Percentiles rank a stretch among this genome's conserved stretches.
Conservation (phyloP, 2,797 vertebrate genomes). For the Bothrops alternatus region DNA sequence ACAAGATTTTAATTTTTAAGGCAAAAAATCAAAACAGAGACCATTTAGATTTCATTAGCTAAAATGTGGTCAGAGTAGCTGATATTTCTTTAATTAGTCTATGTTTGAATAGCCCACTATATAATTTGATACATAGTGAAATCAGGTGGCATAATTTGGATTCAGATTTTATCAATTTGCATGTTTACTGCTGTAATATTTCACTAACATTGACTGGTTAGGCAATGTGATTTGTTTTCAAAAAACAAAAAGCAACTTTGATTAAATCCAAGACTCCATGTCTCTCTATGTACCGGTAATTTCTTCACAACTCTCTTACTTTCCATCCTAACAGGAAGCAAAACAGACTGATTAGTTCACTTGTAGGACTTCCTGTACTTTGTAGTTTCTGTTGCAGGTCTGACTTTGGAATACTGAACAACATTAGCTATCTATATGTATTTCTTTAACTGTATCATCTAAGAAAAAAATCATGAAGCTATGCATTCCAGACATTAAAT, state of each 20-base stretch:
- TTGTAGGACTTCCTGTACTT: not conserved
- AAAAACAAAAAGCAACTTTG: not conserved
- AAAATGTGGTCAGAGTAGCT: not conserved
- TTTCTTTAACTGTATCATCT: not conserved
- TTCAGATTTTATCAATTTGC: not conserved
- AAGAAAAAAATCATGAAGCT: not conserved
- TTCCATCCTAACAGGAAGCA: not conserved
- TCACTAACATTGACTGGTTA: not conserved
- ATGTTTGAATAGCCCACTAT: not conserved
- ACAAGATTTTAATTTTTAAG: not conserved
- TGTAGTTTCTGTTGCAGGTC: not conserved
- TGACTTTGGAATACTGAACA: not conserved
- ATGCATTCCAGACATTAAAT: not conserved
- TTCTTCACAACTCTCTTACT: not conserved
- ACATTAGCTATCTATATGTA: not conserved
- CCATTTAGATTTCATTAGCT: not conserved
- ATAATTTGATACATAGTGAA: not conserved
- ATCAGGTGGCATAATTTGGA: not conserved
- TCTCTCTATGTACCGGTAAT: not conserved
- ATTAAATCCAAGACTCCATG: not conserved
- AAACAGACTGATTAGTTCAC: not conserved
- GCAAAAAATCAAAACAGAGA: not conserved
- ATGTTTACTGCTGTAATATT: slow-evolving; percentile 7
- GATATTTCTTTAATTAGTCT: not conserved
- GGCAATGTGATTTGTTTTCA: not conserved